Evolutionary conservation across 2,888 invertebrate species (phyloP), one percentile per base, ranked within the genome.

Genomic region (Tetrapedia diversipes): DNA sequence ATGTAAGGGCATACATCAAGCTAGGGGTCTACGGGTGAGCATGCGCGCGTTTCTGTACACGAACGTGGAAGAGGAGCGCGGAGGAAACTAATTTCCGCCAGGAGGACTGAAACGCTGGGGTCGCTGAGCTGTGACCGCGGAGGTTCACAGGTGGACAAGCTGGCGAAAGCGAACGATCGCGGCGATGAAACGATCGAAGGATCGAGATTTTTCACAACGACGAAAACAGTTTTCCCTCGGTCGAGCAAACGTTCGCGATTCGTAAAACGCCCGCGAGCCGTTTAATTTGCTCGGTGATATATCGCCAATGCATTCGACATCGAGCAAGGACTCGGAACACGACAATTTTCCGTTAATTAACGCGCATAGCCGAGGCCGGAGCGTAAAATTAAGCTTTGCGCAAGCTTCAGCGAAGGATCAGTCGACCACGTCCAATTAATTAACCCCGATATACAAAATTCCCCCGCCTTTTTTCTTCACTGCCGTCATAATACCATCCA

Each of bases 1-100:
- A 83, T 72, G 73, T 71, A 67, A n/a, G 73, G 65, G 71, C 78
- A 79, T 83, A 74, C 60, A 79, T 83, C 83, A 83, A 74, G 56
- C 63, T 27, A 69, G 64, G n/a, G 60, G 69, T 47, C 39, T 41
- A 29, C 37, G 34, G 27, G 11, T n/a, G 27, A 45, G 39, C 11
- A 16, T 14, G 51, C 16, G 37, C 6, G 29, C 19, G 7, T 37
- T 16, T 14, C 3, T 27, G 34, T 16, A n/a, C 19, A 0, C n/a
- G 47, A 3, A n/a, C 11, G n/a, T 32, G 63, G 34, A 39, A 65
- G 45, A 29, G 59, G 64, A 56, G 39, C 64, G 47, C 63, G 77
- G 43, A 71, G 77, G 43, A 71, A 67, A 71, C 78, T 72, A 79
- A 77, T 82, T 82, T 82, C 73, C 69, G 68, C 70, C 49, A 59